Conservation (phyloP, 2,797 vertebrate genomes). For the Acanthis flammea region DNA sequence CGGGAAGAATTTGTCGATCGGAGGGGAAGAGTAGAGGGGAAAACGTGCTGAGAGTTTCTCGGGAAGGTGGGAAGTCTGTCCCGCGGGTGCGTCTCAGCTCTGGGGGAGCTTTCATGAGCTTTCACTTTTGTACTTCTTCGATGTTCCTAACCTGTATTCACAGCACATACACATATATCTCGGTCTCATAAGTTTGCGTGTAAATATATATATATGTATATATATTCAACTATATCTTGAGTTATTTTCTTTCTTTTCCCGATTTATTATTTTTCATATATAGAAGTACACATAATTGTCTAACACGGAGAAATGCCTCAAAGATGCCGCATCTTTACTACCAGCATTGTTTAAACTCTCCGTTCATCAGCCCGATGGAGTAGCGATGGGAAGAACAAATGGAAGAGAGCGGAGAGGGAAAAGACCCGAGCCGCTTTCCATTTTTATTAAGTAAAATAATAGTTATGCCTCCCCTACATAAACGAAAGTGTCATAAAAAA, state of each 20-base stretch:
- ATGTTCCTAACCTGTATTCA: neutral
- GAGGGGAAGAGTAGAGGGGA: neutral
- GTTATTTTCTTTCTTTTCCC: neutral
- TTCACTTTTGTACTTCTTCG: neutral
- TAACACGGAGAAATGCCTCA: neutral
- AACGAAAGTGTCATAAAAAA: slow-evolving; percentile 66
- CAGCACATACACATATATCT: rapidly evolving
- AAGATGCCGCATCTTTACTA: neutral
- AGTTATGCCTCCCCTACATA: slow-evolving; percentile 56
- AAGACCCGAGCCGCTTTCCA: slow-evolving; percentile 25
- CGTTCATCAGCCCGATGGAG: neutral
- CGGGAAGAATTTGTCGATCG: neutral
- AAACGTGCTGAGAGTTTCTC: neutral
- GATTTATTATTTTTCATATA: neutral
- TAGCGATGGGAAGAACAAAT: neutral
- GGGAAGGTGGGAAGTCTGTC: neutral
- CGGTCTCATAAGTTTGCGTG: neutral
- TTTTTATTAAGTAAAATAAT: slow-evolving; percentile 68
- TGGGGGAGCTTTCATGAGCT: neutral
- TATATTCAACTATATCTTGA: neutral
- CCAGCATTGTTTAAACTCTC: neutral
- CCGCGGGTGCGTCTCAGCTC: neutral
- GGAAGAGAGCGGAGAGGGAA: neutral
- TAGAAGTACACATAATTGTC: neutral
- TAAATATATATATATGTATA: neutral